Percentiles rank a stretch among this genome's conserved stretches.
Conservation (phyloP, 2,888 invertebrate genomes). For the Cerastis leucographa region DNA sequence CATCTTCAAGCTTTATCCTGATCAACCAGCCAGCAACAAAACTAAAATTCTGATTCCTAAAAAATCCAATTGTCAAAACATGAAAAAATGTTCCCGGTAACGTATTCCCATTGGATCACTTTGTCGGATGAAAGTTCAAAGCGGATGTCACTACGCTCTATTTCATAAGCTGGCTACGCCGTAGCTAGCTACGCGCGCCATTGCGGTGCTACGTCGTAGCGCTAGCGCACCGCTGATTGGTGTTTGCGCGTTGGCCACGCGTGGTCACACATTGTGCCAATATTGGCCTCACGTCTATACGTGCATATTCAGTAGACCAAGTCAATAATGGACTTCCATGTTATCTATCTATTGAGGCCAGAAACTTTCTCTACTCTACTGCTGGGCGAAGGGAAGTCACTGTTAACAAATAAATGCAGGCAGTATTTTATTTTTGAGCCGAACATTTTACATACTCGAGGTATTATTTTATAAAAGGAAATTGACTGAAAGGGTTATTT, state of each 20-base stretch:
- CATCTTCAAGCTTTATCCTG: not conserved
- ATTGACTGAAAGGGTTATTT: not conserved
- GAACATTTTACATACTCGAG: not conserved
- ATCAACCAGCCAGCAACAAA: not conserved
- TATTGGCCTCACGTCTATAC: constrained; percentile 39
- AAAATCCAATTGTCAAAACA: not conserved
- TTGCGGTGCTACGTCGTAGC: constrained; percentile 36
- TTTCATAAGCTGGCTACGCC: constrained; percentile 28
- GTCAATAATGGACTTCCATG: constrained; percentile 20
- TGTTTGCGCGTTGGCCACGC: constrained; percentile 40
- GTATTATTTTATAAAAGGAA: not conserved
- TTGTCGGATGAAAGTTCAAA: constrained; percentile 34
- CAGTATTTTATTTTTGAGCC: not conserved
- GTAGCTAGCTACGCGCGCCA: constrained; percentile 21
- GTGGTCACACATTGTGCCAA: constrained; percentile 34
- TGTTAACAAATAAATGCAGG: not conserved
- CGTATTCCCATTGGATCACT: constrained; percentile 22
- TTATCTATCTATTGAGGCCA: constrained; percentile 3
- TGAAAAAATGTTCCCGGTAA: not conserved
- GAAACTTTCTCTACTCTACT: not conserved
- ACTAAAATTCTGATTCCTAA: not conserved
- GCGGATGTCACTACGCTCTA: constrained; percentile 26
- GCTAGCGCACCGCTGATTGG: constrained; percentile 47
- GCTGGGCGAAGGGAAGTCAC: not conserved
- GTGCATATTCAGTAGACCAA: constrained; percentile 51